A percentile compares a stretch with the other conserved stretches of the same genome.
These are phyloP conservation scores for Thalassarche chlororhynchos DNA, from an alignment of 2,113 vertebrate species.

Conservation along the genomic window DNA sequence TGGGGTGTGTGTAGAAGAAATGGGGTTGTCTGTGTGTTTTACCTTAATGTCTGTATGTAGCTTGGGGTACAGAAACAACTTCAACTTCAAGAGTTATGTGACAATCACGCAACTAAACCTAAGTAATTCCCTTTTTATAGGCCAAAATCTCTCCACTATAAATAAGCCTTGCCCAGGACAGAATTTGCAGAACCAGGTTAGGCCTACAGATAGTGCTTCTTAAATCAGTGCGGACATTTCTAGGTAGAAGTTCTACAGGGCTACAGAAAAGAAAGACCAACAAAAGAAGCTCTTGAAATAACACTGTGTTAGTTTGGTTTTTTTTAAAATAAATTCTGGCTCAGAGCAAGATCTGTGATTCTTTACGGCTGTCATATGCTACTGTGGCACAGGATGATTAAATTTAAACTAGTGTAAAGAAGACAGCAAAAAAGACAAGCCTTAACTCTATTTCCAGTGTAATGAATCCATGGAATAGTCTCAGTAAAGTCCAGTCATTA, in stretches of 20 bases:
- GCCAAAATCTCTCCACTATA: background rate
- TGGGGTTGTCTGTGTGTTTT: background rate
- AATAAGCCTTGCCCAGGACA: background rate
- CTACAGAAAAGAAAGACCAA: background rate
- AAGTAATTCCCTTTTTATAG: background rate
- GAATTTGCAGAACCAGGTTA: background rate
- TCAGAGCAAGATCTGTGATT: background rate
- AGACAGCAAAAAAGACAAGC: background rate
- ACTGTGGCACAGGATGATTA: background rate
- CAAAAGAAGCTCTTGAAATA: background rate
- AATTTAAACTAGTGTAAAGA: background rate
- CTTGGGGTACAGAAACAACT: background rate
- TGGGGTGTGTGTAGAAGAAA: background rate
- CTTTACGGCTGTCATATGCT: background rate
- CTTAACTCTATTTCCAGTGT: background rate
- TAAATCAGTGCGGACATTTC: background rate
- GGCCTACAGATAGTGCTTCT: background rate
- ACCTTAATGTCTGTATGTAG: background rate
- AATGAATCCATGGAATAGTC: background rate
- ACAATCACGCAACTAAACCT: background rate
- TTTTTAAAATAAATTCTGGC: background rate
- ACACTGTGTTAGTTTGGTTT: background rate
- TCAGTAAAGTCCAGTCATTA: background rate
- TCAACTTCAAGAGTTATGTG: background rate
- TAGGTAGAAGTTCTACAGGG: background rate